Percentiles rank a stretch among this genome's conserved stretches.
Evolutionary conservation across 2,888 invertebrate genomes (phyloP).

Genomic region (Eupithecia subumbrata): DNA sequence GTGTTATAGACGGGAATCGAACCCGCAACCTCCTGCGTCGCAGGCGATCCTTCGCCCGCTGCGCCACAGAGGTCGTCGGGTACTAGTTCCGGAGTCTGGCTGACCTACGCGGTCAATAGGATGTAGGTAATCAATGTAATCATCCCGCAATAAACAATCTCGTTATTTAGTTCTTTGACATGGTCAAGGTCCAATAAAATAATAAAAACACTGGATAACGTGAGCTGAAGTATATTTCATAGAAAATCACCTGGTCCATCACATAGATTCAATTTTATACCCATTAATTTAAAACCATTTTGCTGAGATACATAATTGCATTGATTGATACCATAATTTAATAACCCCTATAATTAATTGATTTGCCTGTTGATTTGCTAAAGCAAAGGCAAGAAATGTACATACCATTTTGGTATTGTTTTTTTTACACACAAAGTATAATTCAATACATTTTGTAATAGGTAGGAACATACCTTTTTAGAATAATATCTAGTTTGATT

Average conservation of each 20-base stretch:
- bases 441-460: not conserved
- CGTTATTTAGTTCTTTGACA: not conserved
- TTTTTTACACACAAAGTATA: not conserved
- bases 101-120: not conserved
- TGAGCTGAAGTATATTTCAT: slow-evolving; percentile 7
- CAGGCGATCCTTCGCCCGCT: not conserved
- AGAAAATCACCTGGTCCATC: slow-evolving; percentile 3
- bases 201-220: not conserved
- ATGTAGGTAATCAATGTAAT: not conserved
- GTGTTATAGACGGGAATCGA: not conserved
- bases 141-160: not conserved
- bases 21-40: not conserved
- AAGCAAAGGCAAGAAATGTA: not conserved
- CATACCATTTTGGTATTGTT: not conserved
- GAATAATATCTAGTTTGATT: slow-evolving; percentile 12
- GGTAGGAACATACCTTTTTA: not conserved
- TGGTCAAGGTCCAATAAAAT: not conserved
- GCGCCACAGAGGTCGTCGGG: not conserved
- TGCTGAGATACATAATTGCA: not conserved
- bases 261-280: slow-evolving; percentile 7
- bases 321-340: slow-evolving; percentile 1
- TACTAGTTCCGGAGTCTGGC: not conserved
- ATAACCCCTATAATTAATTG: not conserved
- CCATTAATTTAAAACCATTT: slow-evolving; percentile 9
- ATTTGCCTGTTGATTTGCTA: slow-evolving; percentile 1